phyloP scores from a whole-genome alignment of 2,113 vertebrate species.

The Podiceps cristatus region DNA sequence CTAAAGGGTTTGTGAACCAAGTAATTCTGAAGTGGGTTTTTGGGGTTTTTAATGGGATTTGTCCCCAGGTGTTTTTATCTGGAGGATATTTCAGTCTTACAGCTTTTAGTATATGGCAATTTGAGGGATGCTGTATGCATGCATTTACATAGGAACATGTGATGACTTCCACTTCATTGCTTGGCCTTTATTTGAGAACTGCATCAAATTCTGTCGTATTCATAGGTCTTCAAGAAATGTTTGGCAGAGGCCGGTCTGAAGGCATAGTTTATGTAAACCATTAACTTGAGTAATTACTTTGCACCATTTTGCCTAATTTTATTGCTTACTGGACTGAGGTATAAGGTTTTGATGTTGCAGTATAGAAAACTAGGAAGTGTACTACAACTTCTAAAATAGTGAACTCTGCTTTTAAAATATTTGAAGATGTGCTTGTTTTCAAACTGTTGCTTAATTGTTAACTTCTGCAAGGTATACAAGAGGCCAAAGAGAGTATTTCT shows the following conservation, averaged over 20 bases:
- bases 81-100: background rate
- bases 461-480: background rate
- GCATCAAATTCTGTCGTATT: background rate
- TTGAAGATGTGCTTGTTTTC: background rate
- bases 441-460: background rate
- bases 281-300: background rate
- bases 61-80: background rate
- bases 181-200: background rate
- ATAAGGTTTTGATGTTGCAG: background rate
- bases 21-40: background rate
- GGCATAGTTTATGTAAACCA: background rate
- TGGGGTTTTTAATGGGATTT: too few relatives aligned
- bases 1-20: background rate
- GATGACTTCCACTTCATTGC: background rate
- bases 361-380: background rate
- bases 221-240: background rate
- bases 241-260: background rate
- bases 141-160: background rate
- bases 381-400: background rate
- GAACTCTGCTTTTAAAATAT: background rate
- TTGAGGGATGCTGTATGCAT: background rate
- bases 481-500: background rate
- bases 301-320: background rate
- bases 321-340: background rate
- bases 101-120: background rate